Evolutionary conservation across 2,113 vertebrate species (phyloP), one percentile per base, ranked within the genome.

Genomic region (Trematocara nigrifrons): DNA sequence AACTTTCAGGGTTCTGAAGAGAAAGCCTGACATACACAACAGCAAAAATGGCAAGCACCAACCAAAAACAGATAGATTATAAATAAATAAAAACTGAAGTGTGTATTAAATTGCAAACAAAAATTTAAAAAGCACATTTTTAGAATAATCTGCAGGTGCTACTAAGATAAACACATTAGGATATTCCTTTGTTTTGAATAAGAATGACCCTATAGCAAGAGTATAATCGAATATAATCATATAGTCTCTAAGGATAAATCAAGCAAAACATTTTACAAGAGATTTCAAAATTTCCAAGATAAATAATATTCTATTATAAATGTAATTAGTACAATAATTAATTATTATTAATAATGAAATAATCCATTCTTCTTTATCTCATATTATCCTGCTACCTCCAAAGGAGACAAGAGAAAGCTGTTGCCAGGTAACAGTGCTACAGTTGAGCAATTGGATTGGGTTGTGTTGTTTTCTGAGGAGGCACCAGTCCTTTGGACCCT

Each of bases 361-460:
- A 15, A 26, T 71, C 12, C 6, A 52, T 53, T 18, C 4, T 61
- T 85, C 11, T 42, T 29, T 45, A 56, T 76, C 69, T 79, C 33
- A 29, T 76, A 45, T 85, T 38, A 10, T 64, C 6, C 5, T 35
- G 35, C 29, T 69, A 13, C 69, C 47, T 53, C 45, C 6, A 56
- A 51, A 33, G 20, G 22, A 71, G n/a, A 16, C 18, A 7, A 29
- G n/a, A 74, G n/a, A 69, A 66, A 1, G 26, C 66, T 83, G 92
- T 92, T 94, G 92, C 92, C 92, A 91, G 90, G 92, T 91, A 94
- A 95, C 91, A 79, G 26, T 64, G 45, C 61, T 79, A 89, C 49
- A 66, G 52, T n/a, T 52, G 42, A 86, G 79, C 16, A 33, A 79
- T 13, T 80, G 22, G 47, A 83, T 2, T 64, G 47, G 61, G 6